phyloP scores from a whole-genome alignment of 2,888 invertebrate genomes.

The Hypolimnas misippus region DNA sequence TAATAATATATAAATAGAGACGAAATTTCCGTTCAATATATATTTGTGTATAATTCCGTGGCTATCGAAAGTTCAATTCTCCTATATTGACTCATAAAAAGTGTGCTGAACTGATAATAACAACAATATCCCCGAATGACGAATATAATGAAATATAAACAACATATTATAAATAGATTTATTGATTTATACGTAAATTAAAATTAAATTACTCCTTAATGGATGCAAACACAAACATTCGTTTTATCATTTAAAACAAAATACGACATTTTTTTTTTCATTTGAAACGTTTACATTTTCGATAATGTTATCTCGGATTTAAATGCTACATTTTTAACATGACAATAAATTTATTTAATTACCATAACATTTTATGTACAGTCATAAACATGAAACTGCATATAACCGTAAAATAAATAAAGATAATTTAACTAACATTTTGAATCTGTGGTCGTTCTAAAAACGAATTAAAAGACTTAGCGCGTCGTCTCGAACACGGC shows the following conservation, averaged over 20 bases:
- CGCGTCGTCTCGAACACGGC: neutral
- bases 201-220: constrained; percentile 1
- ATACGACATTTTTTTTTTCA: constrained; percentile 1
- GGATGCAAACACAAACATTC: constrained; percentile 11
- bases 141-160: constrained; percentile 12
- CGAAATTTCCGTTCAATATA: constrained; percentile 4
- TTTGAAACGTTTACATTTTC: constrained; percentile 1
- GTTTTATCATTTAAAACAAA: neutral
- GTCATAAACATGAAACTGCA: neutral
- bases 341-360: constrained; percentile 8
- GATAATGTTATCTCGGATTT: constrained; percentile 3
- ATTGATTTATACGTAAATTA: constrained; percentile 16
- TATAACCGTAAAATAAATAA: neutral
- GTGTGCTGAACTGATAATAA: constrained; percentile 8
- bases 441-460: neutral
- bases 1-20: neutral
- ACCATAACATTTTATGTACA: neutral
- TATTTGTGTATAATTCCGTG: neutral
- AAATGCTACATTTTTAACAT: neutral
- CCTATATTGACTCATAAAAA: constrained; percentile 19
- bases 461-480: neutral
- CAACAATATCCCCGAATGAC: neutral
- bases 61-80: constrained; percentile 25
- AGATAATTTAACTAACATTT: neutral
- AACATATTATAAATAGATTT: constrained; percentile 14